phyloP scores from a whole-genome alignment of 2,113 vertebrate species.

The Gila orcuttii region DNA sequence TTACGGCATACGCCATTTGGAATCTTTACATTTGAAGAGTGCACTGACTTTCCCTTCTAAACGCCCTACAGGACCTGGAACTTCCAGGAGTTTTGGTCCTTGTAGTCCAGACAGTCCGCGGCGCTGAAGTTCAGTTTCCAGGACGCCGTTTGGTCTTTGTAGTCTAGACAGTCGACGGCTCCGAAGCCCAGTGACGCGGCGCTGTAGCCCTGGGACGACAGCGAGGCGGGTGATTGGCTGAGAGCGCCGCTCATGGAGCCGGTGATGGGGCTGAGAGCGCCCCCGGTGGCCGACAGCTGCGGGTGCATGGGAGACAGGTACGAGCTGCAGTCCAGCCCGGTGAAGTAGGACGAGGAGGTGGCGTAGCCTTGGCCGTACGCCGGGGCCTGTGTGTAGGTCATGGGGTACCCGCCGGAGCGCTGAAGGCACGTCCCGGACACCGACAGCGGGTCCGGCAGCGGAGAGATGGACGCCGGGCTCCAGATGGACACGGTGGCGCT shows the following conservation, averaged over 20 bases:
- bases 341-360: slow-evolving; percentile 83
- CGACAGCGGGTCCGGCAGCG: slow-evolving; percentile 80
- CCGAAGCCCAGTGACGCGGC: slow-evolving; percentile 80
- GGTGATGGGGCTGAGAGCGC: slow-evolving; percentile 82
- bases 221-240: slow-evolving; percentile 80
- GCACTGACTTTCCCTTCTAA: not conserved
- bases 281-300: slow-evolving; percentile 81
- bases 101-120: slow-evolving; percentile 88
- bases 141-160: slow-evolving; percentile 82
- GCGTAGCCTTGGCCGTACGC: slow-evolving; percentile 83
- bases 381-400: slow-evolving; percentile 82
- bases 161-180: slow-evolving; percentile 85
- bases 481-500: slow-evolving; percentile 85
- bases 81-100: slow-evolving; percentile 90
- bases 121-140: slow-evolving; percentile 89
- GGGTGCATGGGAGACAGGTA: slow-evolving; percentile 90
- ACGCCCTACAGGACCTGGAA: slow-evolving; percentile 85
- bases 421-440: slow-evolving; percentile 77
- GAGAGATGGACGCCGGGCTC: slow-evolving; percentile 87
- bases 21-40: not conserved
- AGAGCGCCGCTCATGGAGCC: slow-evolving; percentile 82
- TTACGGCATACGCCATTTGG: not conserved
- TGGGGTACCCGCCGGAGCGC: slow-evolving; percentile 78
- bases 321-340: slow-evolving; percentile 84
- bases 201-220: slow-evolving; percentile 83